phyloP scores from a whole-genome alignment of 2,113 vertebrate genomes.

The Orcinus orca region DNA sequence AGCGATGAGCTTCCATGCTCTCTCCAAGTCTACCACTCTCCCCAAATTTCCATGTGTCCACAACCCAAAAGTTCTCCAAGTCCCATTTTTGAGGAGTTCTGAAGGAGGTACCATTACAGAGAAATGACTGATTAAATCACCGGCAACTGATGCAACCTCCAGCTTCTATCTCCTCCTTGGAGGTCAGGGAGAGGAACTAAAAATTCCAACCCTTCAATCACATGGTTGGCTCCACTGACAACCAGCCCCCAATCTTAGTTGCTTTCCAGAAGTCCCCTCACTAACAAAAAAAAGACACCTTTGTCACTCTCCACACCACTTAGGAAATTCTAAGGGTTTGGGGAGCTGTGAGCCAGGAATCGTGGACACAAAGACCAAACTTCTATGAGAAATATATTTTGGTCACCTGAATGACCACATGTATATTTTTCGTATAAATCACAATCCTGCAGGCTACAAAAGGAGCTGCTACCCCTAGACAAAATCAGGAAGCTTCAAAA shows the following conservation, averaged over 20 bases:
- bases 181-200: neutral
- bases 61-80: neutral
- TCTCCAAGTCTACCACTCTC: neutral
- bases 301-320: neutral
- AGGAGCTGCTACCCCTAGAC: neutral
- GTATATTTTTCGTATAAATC: neutral
- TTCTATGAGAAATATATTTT: neutral
- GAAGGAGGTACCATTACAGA: neutral
- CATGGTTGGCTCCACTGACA: neutral
- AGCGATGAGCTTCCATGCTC: neutral
- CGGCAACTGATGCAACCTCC: neutral
- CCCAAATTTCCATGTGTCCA: neutral
- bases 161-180: neutral
- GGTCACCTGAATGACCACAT: neutral
- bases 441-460: neutral
- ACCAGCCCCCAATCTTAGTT: neutral
- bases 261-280: neutral
- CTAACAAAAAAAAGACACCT: neutral
- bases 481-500: neutral
- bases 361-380: neutral
- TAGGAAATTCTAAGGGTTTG: neutral
- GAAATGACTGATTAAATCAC: neutral
- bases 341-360: neutral
- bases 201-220: neutral
- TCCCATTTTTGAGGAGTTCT: neutral